phyloP scores from a whole-genome alignment of 2,888 invertebrate species.

The Drosophila flavopinicola region DNA sequence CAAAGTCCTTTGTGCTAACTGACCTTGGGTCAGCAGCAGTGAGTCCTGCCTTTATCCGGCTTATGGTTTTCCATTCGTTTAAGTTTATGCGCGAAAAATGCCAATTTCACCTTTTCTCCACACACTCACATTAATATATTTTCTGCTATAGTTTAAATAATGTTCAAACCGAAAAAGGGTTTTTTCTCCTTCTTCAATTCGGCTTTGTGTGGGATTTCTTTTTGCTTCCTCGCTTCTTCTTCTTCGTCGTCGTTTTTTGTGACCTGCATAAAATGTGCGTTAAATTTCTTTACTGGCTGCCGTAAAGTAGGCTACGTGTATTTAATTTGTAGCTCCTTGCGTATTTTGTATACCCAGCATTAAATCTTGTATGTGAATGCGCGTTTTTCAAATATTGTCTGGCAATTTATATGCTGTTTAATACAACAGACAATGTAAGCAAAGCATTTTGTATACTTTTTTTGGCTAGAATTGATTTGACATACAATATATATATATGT shows the following conservation, averaged over 20 bases:
- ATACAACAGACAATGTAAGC: too few relatives aligned
- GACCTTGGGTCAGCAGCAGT: conserved; percentile 30
- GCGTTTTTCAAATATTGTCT: not conserved
- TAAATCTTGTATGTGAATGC: not conserved
- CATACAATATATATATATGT: too few relatives aligned
- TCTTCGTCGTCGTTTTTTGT: conserved; percentile 3
- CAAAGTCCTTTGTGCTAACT: conserved; percentile 13
- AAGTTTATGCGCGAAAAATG: conserved; percentile 26
- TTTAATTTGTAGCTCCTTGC: conserved; percentile 51
- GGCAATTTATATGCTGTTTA: too few relatives aligned
- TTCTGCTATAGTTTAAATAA: conserved; percentile 49
- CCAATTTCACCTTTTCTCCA: conserved; percentile 32
- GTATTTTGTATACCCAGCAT: conserved; percentile 13
- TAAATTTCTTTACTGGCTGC: conserved; percentile 46
- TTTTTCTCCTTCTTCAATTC: conserved; percentile 8
- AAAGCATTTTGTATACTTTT: too few relatives aligned
- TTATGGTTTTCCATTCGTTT: conserved; percentile 23
- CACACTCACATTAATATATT: conserved; percentile 37
- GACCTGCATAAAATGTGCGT: conserved; percentile 57
- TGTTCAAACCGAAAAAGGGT: conserved; percentile 33
- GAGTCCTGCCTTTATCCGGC: conserved; percentile 4
- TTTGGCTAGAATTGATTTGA: too few relatives aligned
- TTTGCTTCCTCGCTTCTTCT: conserved; percentile 8
- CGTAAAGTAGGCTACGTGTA: conserved; percentile 60
- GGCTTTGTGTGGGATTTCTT: conserved; percentile 10